Evolutionary conservation across 2,888 invertebrate species (phyloP), one percentile per base, ranked within the genome.

Genomic region (Microctonus aethiopoides): DNA sequence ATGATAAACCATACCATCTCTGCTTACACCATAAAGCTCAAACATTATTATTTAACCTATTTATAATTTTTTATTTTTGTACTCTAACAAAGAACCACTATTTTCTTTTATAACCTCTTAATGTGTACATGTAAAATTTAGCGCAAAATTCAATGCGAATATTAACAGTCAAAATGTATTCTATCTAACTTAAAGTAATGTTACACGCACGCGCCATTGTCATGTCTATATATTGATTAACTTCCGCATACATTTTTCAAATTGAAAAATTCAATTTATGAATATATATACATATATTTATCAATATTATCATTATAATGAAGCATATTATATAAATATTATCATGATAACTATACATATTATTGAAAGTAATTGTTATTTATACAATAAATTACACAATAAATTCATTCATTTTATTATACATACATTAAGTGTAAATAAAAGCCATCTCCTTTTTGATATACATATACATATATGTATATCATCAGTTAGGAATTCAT

Each of bases 1-100:
- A 67, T 81, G 84, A 74, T 84, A 85, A 65, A 83, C 80, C 80
- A 84, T 84, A 20, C 80, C 77, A 54, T 83, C 84, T 57, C 80
- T 81, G 74, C 78, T 78, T 11, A 83, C 77, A 20, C 84, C 85
- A 64, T 85, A 85, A 20, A 85, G 78, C 61, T 85, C 84, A 67
- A 84, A 85, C 85, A 85, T 85, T 10, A 69, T 62, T 29, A 7
- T 29, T 7, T 7, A 5, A 29, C 29, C 7, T 29, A 29, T 5
- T 29, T 29, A 29, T 29, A 29, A 7, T 52, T 54, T 34, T 13
- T 34, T 11, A 9, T 39, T 65, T 36, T 32, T 34, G 9, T 10
- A 39, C 22, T 56, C 51, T 34, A 36, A 34, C 0, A 46, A 11
- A 13, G n/a, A 46, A 24, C 16, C 29, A n/a, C 16, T 22, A 51